A percentile compares a stretch with the other conserved stretches of the same genome.
Evolutionary conservation across 2,797 vertebrate genomes (phyloP).

Genomic region (Malacoraja senta): DNA sequence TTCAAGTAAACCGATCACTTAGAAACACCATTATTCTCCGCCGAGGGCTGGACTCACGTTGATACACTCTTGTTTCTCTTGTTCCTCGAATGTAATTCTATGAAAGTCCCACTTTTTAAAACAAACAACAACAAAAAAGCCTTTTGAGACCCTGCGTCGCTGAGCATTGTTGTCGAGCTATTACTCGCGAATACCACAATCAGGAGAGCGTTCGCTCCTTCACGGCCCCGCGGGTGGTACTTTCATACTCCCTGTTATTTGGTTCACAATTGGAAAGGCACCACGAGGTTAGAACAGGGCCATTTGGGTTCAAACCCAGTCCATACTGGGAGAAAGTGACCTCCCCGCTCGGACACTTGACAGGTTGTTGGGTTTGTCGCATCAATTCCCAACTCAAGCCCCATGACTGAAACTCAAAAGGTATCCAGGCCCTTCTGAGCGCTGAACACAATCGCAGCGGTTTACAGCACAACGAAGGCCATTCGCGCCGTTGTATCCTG

Average conservation of each 20-base stretch:
- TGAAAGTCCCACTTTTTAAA: background rate
- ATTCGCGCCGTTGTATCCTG: too few relatives aligned
- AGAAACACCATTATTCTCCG: background rate
- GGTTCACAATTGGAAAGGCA: background rate
- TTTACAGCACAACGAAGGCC: too few relatives aligned
- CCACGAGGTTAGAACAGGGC: background rate
- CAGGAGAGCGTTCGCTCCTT: too few relatives aligned
- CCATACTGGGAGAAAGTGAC: background rate
- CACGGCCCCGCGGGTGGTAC: background rate
- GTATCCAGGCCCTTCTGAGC: background rate
- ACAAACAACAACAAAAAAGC: background rate
- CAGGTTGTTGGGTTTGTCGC: too few relatives aligned
- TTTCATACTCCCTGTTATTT: background rate
- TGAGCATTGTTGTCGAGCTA: background rate
- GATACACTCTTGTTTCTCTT: too few relatives aligned
- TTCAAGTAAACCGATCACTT: background rate
- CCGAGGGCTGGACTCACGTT: background rate
- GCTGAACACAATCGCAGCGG: too few relatives aligned
- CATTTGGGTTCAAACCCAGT: background rate
- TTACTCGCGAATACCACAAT: background rate
- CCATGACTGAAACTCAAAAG: background rate
- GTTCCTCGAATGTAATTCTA: background rate
- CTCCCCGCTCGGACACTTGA: background rate
- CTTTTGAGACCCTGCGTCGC: too few relatives aligned
- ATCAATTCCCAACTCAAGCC: too few relatives aligned